Evolutionary conservation across 2,113 vertebrate species (phyloP).

Genomic region (Alligator sinensis): DNA sequence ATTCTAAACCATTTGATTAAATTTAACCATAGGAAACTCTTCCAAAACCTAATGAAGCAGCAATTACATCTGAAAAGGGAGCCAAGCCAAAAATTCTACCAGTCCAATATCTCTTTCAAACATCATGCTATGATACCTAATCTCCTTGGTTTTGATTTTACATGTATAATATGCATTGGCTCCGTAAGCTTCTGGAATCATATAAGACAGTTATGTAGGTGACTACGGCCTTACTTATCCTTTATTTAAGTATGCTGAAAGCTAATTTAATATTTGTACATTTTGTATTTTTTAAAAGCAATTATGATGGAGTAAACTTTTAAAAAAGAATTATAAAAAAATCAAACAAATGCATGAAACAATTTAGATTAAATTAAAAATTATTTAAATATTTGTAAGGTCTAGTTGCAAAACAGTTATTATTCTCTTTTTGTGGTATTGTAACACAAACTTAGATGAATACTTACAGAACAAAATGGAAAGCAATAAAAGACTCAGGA

Average conservation of each 20-base stretch:
- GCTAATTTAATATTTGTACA: background rate
- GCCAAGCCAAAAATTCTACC: conserved; percentile 80
- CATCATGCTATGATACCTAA: conserved; percentile 75
- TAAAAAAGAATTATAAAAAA: background rate
- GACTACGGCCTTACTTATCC: background rate
- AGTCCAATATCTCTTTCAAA: conserved; percentile 80
- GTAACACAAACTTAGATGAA: background rate
- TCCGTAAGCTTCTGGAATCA: conserved; percentile 46
- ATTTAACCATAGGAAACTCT: conserved; percentile 87
- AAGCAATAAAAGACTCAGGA: background rate
- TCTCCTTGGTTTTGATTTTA: conserved; percentile 65
- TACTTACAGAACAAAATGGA: background rate
- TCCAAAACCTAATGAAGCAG: conserved; percentile 89
- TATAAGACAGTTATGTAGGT: conserved; percentile 15
- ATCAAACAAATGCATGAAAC: background rate
- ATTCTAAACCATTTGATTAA: conserved; percentile 88
- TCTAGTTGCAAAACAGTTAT: conserved; percentile 38
- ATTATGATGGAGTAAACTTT: background rate
- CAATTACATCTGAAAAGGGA: conserved; percentile 86
- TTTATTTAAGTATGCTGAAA: background rate
- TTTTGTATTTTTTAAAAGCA: background rate
- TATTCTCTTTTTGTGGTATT: background rate
- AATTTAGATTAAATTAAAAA: conserved; percentile 54
- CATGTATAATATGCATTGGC: conserved; percentile 20
- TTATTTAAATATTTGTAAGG: background rate